Conservation (phyloP, 1,140 invertebrate species). For the Elymnias hypermnestra region DNA sequence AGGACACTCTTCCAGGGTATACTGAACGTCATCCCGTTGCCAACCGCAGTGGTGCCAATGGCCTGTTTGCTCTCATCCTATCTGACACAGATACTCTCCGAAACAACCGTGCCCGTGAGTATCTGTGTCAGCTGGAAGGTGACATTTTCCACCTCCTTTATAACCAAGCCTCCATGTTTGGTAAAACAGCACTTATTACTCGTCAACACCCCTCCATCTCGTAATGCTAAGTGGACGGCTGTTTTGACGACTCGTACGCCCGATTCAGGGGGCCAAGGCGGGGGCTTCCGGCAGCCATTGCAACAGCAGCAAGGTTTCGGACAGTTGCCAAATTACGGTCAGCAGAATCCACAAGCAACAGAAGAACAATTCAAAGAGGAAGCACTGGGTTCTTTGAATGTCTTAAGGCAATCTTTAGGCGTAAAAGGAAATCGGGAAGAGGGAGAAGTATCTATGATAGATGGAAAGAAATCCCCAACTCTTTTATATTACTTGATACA, state of each 20-base stretch:
- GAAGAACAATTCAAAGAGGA: constrained; percentile 30
- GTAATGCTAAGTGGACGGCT: constrained; percentile 52
- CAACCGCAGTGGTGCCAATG: no score
- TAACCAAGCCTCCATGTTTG: no score
- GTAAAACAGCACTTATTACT: no score
- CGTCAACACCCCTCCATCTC: constrained; percentile 44
- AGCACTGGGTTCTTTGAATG: constrained; percentile 33
- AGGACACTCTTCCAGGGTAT: no score
- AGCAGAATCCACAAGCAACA: constrained; percentile 7
- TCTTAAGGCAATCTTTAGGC: constrained; percentile 43
- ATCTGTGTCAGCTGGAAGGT: no score
- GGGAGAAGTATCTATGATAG: constrained; percentile 33
- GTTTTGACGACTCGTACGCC: constrained; percentile 27
- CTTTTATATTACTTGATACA: not conserved
- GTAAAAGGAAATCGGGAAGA: constrained; percentile 26
- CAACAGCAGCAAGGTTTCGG: constrained; percentile 10
- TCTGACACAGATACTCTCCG: no score
- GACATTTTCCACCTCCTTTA: no score
- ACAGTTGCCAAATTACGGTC: constrained; percentile 4
- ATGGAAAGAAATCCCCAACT: constrained; percentile 7
- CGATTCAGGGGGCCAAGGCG: constrained; percentile 17
- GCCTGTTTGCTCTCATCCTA: no score
- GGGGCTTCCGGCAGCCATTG: constrained; percentile 1
- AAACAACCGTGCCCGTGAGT: no score
- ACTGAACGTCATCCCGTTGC: no score